phyloP scores from a whole-genome alignment of 2,888 invertebrate genomes.

The Lepidochrysops patricia region DNA sequence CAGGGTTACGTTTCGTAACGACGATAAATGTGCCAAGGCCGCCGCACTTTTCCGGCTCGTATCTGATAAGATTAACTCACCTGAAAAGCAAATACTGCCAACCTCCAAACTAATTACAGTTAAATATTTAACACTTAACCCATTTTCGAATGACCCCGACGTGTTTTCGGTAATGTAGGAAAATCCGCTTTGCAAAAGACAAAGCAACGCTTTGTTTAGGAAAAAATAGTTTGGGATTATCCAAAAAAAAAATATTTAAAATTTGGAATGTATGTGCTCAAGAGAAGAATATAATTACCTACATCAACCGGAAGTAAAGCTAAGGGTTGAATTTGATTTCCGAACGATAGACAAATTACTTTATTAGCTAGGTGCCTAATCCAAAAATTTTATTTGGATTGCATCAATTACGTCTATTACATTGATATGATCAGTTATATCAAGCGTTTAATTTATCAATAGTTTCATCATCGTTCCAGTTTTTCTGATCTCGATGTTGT shows the following conservation, averaged over 20 bases:
- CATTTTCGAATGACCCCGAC: constrained; percentile 36
- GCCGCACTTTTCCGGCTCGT: constrained; percentile 44
- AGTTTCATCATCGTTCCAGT: constrained; percentile 34
- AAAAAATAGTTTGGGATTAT: constrained; percentile 25
- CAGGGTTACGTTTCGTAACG: constrained; percentile 64
- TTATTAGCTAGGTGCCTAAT: no score
- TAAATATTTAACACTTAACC: constrained; percentile 67
- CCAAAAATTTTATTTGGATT: neutral
- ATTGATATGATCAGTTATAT: neutral
- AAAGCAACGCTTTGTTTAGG: constrained; percentile 31
- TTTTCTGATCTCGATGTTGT: constrained; percentile 18
- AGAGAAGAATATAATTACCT: no score
- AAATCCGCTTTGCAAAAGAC: neutral
- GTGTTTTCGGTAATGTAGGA: neutral
- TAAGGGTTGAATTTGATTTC: neutral
- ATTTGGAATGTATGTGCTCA: neutral
- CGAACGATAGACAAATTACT: no score
- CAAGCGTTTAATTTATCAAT: neutral
- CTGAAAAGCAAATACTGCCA: constrained; percentile 6
- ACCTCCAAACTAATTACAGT: constrained; percentile 14
- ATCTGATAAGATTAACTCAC: constrained; percentile 30
- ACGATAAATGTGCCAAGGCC: constrained; percentile 55
- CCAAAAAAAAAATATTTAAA: neutral
- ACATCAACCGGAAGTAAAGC: neutral
- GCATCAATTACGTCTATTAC: neutral